A percentile compares a stretch with the other conserved stretches of the same genome.
Conservation (phyloP, 2,888 invertebrate species). For the Blastobasis adustella region DNA sequence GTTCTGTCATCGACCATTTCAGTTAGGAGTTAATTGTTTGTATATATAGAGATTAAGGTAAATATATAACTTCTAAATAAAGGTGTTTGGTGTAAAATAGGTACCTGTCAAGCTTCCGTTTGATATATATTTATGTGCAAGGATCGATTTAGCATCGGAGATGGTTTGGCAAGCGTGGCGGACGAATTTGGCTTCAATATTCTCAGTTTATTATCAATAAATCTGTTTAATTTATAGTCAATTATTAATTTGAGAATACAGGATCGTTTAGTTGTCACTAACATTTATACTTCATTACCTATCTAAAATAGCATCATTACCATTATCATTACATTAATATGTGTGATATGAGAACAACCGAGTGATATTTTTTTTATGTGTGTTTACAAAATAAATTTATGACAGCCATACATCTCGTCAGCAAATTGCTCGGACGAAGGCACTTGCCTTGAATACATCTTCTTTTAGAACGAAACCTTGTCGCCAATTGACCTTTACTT, state of each 20-base stretch:
- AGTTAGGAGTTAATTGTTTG: constrained; percentile 57
- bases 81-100: constrained; percentile 71
- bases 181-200: constrained; percentile 14
- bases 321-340: too few relatives aligned
- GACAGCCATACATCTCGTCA: too few relatives aligned
- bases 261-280: too few relatives aligned
- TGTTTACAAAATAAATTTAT: too few relatives aligned
- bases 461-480: background rate
- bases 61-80: constrained; percentile 46
- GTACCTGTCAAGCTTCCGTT: constrained; percentile 68
- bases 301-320: too few relatives aligned
- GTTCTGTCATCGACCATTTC: constrained; percentile 63
- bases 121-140: constrained; percentile 68
- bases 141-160: constrained; percentile 61
- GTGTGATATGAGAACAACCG: too few relatives aligned
- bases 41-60: constrained; percentile 61
- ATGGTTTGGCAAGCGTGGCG: constrained; percentile 37
- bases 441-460: background rate
- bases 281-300: too few relatives aligned
- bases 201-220: too few relatives aligned
- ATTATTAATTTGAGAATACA: too few relatives aligned
- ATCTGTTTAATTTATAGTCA: too few relatives aligned
- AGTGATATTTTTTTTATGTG: too few relatives aligned
- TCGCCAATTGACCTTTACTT: background rate
- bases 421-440: too few relatives aligned